Conservation (phyloP, 2,888 invertebrate species). For the Pammene fasciana region DNA sequence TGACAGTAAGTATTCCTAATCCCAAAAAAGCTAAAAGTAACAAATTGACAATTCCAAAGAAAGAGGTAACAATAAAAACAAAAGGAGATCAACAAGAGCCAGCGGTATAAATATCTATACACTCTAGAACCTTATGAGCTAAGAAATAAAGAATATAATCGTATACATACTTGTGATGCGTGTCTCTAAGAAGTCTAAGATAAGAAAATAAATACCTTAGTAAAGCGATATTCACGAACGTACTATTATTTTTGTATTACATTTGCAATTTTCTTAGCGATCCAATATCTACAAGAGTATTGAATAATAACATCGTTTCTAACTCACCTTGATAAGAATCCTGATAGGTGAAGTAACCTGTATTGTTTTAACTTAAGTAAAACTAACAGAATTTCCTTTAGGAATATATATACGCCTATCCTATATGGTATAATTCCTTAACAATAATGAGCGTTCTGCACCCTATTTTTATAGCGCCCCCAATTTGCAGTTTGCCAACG, state of each 20-base stretch:
- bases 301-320: conserved; percentile 4
- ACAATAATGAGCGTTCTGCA: no score
- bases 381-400: not conserved
- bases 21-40: not conserved
- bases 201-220: not conserved
- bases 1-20: not conserved
- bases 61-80: not conserved
- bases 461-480: no score
- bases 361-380: not conserved
- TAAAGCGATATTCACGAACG: not conserved
- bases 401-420: no score
- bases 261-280: conserved; percentile 10
- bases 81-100: not conserved
- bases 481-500: no score
- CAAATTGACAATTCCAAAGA: not conserved
- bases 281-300: conserved; percentile 11
- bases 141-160: not conserved
- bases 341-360: not conserved
- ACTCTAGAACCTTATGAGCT: not conserved
- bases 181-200: not conserved
- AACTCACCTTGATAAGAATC: not conserved
- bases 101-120: not conserved
- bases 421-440: no score
- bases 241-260: conserved; percentile 16
- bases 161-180: not conserved